Conservation (phyloP, 2,113 vertebrate genomes). For the Brachionichthys hirsutus region DNA sequence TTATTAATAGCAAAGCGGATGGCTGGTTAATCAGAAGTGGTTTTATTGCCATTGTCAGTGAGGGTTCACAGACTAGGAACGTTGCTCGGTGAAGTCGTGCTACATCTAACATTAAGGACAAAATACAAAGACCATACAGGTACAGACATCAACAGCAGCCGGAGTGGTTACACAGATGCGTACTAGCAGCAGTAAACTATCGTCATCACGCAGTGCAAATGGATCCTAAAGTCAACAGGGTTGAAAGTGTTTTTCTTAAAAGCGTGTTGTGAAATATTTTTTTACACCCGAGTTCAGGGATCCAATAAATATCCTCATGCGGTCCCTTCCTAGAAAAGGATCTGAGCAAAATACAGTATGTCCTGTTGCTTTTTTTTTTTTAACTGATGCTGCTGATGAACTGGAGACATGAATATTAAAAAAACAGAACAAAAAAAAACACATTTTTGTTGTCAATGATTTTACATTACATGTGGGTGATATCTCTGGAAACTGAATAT, state of each 20-base stretch:
- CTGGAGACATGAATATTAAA: neutral
- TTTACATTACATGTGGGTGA: no score
- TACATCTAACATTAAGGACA: no score
- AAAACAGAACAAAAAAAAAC: neutral
- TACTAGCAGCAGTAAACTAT: no score
- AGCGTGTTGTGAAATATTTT: slow-evolving; percentile 50
- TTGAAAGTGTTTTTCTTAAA: slow-evolving; percentile 43
- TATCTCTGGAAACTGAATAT: no score
- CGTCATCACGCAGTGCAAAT: no score
- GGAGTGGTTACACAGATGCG: no score
- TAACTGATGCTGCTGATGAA: slow-evolving; percentile 11
- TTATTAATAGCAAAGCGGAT: slow-evolving; percentile 51
- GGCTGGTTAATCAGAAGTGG: slow-evolving; percentile 50
- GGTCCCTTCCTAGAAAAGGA: neutral
- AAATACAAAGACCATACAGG: no score
- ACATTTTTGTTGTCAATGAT: no score
- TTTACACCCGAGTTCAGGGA: slow-evolving; percentile 6
- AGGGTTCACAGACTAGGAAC: no score
- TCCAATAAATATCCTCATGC: slow-evolving; percentile 12
- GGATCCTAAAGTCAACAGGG: slow-evolving; percentile 64
- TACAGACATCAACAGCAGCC: no score
- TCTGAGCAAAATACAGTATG: neutral
- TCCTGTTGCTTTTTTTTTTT: neutral
- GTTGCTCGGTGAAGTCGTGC: no score
- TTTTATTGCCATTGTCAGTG: no score